These are phyloP conservation scores for Fabriciana adippe DNA, from an alignment of 2,888 invertebrate species.

Conservation along the genomic window DNA sequence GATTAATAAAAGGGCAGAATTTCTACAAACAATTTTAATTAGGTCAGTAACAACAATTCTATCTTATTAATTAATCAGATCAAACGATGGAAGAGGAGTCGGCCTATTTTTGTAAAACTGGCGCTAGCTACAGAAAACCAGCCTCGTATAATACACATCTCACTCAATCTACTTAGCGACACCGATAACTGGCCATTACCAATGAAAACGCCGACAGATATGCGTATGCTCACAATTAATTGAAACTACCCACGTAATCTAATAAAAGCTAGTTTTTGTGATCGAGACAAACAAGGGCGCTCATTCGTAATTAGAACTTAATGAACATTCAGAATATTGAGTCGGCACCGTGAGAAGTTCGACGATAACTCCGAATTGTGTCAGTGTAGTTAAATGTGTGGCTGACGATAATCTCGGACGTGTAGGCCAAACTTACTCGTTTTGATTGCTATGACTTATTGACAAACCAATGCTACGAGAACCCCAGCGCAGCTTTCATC, in stretches of 20 bases:
- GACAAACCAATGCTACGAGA: slow-evolving; percentile 61
- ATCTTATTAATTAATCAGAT: slow-evolving; percentile 46
- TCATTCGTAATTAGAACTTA: slow-evolving; percentile 81
- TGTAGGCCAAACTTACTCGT: slow-evolving; percentile 66
- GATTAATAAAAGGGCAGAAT: background rate
- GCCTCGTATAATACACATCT: slow-evolving; percentile 64
- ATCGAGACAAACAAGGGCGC: slow-evolving; percentile 80
- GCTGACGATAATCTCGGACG: slow-evolving; percentile 76
- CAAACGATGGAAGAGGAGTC: slow-evolving; percentile 40
- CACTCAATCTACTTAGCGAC: slow-evolving; percentile 75
- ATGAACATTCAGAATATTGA: slow-evolving; percentile 79
- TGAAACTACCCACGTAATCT: slow-evolving; percentile 81
- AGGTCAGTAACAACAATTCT: slow-evolving; percentile 38
- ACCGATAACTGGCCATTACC: slow-evolving; percentile 76
- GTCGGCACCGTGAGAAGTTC: slow-evolving; percentile 80
- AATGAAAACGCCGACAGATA: slow-evolving; percentile 76
- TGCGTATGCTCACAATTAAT: slow-evolving; percentile 76
- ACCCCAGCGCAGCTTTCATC: slow-evolving; percentile 48
- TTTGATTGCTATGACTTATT: slow-evolving; percentile 69
- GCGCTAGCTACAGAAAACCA: slow-evolving; percentile 60
- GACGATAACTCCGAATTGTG: slow-evolving; percentile 80
- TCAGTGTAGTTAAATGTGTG: slow-evolving; percentile 81
- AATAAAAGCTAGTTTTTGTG: slow-evolving; percentile 80
- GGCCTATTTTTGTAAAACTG: slow-evolving; percentile 51
- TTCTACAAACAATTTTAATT: slow-evolving; percentile 29